Conservation (phyloP, 2,797 vertebrate genomes). For the Microctenopoma steveboyesi region DNA sequence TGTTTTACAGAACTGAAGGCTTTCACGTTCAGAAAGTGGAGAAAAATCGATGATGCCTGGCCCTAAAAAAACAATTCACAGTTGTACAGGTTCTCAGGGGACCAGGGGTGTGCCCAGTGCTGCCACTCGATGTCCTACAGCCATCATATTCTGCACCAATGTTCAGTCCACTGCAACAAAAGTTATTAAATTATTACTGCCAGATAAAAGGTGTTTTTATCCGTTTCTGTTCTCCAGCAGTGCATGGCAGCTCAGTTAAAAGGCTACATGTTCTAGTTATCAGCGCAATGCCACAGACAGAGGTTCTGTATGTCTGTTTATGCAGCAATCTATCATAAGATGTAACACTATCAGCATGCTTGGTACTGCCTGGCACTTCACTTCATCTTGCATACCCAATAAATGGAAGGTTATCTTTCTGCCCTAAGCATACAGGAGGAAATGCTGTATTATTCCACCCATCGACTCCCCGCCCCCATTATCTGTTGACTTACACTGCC, state of each 20-base stretch:
- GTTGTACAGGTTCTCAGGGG: constrained; percentile 43
- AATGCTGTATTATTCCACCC: constrained; percentile 26
- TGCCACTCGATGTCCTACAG: constrained; percentile 42
- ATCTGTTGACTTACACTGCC: constrained; percentile 19
- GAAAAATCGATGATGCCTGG: constrained; percentile 67
- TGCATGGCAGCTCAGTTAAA: constrained; percentile 4
- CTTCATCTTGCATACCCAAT: constrained; percentile 30
- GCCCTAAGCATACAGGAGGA: constrained; percentile 25
- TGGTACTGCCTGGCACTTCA: background rate
- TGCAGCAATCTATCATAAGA: constrained; percentile 1
- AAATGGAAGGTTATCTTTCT: constrained; percentile 30
- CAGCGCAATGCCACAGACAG: background rate
- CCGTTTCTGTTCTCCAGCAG: background rate
- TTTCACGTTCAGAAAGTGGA: constrained; percentile 51
- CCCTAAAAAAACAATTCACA: constrained; percentile 67
- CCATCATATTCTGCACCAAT: constrained; percentile 23
- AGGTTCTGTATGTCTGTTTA: constrained; percentile 18
- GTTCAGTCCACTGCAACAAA: constrained; percentile 3
- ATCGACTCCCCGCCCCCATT: constrained; percentile 1
- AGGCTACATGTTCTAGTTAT: constrained; percentile 15
- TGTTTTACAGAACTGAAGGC: constrained; percentile 49
- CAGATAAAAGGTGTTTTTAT: background rate
- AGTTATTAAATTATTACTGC: constrained; percentile 8
- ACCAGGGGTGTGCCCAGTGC: constrained; percentile 10
- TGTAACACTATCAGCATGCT: constrained; percentile 10